Base-by-base conservation (phyloP, 2,113 vertebrate genomes). In the Phylloscopus trochilus region DNA sequence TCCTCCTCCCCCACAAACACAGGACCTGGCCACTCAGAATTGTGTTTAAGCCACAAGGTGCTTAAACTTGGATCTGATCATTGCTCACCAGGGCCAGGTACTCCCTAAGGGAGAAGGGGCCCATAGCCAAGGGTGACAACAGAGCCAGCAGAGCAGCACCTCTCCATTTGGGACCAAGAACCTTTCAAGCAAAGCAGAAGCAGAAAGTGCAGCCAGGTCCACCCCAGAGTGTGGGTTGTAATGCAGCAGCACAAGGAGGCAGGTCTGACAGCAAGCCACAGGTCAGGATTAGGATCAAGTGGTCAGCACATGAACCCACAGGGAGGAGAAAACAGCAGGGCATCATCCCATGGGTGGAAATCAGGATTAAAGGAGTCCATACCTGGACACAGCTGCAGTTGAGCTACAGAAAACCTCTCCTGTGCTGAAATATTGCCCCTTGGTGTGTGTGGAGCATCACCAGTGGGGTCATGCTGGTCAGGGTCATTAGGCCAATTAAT, bases 251-350 rank as follows among this genome's bases (percentile, higher is more conserved):
- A 14, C 23, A 68, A 1, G 0, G 3, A 47, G 11, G 27, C 13
- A 60, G 17, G 13, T 19, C 15, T 18, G 3, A n/a, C 9, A 80
- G n/a, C 5, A 35, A 73, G 5, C 2, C 35, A 60, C 15, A 43
- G 5, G 17, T 18, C 37, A 74, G 15, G 22, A 8, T 27, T 18
- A 56, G 18, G 19, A 69, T 23, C 5, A 23, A 17, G 22, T 0
- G 3, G 5, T 18, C 60, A 75, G 5, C 13, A 43, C 1, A 0
- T 0, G 0, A 13, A 2, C 4, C 17, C 15, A 31, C 33, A 62
- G 3, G 2, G 2, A 70, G 3, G 4, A 23, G 2, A 1, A 10
- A 44, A 24, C 0, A 13, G 3, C 44, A 68, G 63, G 10, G 9
- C 16, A 24, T 16, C 15, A 62, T 7, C 21, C 17, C 8, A 3